Evolutionary conservation across 2,113 vertebrate genomes (phyloP).

Genomic region (Labrus mixtus): DNA sequence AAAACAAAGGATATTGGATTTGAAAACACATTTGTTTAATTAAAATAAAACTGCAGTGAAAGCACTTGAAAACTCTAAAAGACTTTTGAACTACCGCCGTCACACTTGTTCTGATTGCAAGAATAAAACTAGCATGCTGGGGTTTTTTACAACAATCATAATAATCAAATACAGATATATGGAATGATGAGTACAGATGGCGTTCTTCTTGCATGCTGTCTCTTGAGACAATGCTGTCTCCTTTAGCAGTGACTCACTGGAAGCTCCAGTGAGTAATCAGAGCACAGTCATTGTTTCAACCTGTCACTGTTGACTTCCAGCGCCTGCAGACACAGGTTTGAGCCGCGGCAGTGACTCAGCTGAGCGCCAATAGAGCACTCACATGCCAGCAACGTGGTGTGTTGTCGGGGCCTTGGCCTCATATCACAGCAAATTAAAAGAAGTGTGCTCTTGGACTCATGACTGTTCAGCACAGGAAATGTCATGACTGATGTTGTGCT

Average conservation of each 20-base stretch:
- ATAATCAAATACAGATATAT: slow-evolving; percentile 2
- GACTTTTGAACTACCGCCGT: too few relatives aligned
- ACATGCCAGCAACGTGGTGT: slow-evolving; percentile 58
- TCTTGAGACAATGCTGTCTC: slow-evolving; percentile 72
- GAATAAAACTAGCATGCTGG: background rate
- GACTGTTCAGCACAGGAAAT: slow-evolving; percentile 49
- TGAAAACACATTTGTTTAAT: background rate
- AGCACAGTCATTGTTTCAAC: slow-evolving; percentile 76
- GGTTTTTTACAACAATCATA: slow-evolving; percentile 32
- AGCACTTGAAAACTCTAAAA: too few relatives aligned
- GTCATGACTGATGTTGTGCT: slow-evolving; percentile 19
- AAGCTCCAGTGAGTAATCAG: slow-evolving; percentile 78
- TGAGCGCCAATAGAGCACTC: slow-evolving; percentile 51
- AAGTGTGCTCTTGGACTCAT: slow-evolving; percentile 10
- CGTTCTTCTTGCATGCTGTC: slow-evolving; percentile 30
- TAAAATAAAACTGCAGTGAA: background rate
- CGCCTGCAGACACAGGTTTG: slow-evolving; percentile 76
- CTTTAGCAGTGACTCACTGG: slow-evolving; percentile 76
- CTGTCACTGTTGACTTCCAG: slow-evolving; percentile 68
- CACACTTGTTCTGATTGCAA: background rate
- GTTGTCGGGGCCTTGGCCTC: slow-evolving; percentile 14
- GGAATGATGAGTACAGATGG: background rate
- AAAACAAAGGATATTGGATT: background rate
- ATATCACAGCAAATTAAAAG: slow-evolving; percentile 38
- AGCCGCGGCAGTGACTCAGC: slow-evolving; percentile 70